Evolutionary conservation across 2,888 invertebrate genomes (phyloP).

Genomic region (Drosophila recens): DNA sequence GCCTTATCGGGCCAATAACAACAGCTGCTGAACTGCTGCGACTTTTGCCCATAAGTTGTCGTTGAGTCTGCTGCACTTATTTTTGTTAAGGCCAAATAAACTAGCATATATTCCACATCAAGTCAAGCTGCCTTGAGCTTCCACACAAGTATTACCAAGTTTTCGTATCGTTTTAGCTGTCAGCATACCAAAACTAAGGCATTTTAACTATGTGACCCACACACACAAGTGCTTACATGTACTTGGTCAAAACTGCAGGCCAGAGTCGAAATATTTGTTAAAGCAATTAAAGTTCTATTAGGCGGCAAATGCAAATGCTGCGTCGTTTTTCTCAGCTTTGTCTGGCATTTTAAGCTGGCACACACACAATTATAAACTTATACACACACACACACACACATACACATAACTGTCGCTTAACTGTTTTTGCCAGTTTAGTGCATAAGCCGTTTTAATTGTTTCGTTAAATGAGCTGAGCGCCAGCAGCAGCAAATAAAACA

Average conservation of each 20-base stretch:
- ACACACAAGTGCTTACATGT: not conserved
- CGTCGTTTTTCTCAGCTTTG: slow-evolving; percentile 39
- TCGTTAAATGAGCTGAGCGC: slow-evolving; percentile 72
- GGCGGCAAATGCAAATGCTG: slow-evolving; percentile 74
- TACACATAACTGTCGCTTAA: slow-evolving; percentile 60
- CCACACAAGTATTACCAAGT: slow-evolving; percentile 15
- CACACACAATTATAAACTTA: slow-evolving; percentile 7
- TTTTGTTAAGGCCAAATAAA: slow-evolving; percentile 54
- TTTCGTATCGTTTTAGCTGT: slow-evolving; percentile 19
- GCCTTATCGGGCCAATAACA: slow-evolving; percentile 74
- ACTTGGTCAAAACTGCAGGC: slow-evolving; percentile 7
- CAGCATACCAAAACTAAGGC: slow-evolving; percentile 24
- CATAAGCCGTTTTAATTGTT: slow-evolving; percentile 78
- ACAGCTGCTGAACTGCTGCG: slow-evolving; percentile 35
- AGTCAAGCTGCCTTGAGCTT: slow-evolving; percentile 23
- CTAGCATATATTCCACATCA: slow-evolving; percentile 44
- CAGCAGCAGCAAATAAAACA: slow-evolving; percentile 28
- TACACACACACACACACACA: slow-evolving; percentile 19
- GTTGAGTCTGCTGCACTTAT: slow-evolving; percentile 7
- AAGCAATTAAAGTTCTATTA: slow-evolving; percentile 79
- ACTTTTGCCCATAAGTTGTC: slow-evolving; percentile 53
- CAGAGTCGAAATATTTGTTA: slow-evolving; percentile 21
- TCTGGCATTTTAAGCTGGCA: slow-evolving; percentile 44
- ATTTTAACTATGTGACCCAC: slow-evolving; percentile 30
- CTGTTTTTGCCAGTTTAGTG: slow-evolving; percentile 71